Conservation (phyloP, 2,797 vertebrate genomes). For the Australoheros facetus region DNA sequence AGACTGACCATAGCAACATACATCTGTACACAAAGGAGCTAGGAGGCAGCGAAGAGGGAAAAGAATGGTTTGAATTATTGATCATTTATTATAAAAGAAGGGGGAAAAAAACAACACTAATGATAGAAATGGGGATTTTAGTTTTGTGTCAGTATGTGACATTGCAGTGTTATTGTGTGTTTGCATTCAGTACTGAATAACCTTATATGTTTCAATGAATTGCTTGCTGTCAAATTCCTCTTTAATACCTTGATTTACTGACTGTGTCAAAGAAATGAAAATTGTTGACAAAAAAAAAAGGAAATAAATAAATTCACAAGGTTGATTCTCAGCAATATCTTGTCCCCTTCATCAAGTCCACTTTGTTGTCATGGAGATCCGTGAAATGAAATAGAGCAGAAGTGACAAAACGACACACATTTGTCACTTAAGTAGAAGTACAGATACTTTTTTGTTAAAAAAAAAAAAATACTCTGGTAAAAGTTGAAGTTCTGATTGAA, state of each 20-base stretch:
- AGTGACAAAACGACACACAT: background rate
- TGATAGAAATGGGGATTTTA: constrained; percentile 3
- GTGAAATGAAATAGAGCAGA: background rate
- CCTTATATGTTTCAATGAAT: background rate
- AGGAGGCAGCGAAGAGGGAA: constrained; percentile 9
- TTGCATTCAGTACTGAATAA: background rate
- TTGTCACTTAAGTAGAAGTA: background rate
- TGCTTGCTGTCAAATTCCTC: background rate
- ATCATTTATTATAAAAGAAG: constrained; percentile 50
- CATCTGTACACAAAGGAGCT: constrained; percentile 37
- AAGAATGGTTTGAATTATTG: constrained; percentile 54
- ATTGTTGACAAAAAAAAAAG: background rate
- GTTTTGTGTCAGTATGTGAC: background rate
- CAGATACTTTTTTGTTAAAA: background rate
- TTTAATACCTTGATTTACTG: background rate
- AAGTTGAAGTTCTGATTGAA: background rate
- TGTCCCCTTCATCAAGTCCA: background rate
- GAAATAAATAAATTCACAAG: background rate
- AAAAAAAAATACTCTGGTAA: background rate
- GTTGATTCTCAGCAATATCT: background rate
- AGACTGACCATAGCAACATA: constrained; percentile 39
- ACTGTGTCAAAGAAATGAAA: background rate
- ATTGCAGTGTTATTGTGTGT: background rate
- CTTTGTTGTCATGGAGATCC: background rate
- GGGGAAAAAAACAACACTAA: constrained; percentile 24